phyloP scores from a whole-genome alignment of 2,113 vertebrate genomes.

The Epinephelus moara region DNA sequence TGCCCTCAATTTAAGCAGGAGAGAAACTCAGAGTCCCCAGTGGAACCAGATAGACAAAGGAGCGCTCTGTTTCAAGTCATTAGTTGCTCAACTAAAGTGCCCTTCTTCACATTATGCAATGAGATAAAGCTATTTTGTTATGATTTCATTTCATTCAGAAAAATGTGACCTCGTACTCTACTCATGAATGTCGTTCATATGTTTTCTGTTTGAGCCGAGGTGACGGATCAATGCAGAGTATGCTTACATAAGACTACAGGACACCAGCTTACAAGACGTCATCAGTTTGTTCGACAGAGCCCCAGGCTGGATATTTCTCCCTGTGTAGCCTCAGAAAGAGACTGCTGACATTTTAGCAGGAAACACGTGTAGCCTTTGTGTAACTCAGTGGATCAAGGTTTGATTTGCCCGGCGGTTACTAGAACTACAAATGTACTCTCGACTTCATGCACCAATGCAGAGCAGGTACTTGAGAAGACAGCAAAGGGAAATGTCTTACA shows the following conservation, averaged over 20 bases:
- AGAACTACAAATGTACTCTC: slow-evolving; percentile 1
- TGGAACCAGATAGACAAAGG: slow-evolving; percentile 18
- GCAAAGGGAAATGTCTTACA: neutral
- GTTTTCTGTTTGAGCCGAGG: neutral
- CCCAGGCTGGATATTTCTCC: neutral
- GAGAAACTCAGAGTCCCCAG: slow-evolving; percentile 11
- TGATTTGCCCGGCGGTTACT: slow-evolving; percentile 24
- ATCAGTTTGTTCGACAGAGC: neutral
- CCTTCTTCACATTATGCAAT: neutral
- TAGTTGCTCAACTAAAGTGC: neutral
- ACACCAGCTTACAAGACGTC: neutral
- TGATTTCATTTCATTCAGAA: neutral
- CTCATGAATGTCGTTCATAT: neutral
- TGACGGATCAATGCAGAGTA: neutral
- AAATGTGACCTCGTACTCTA: neutral
- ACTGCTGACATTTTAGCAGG: slow-evolving; percentile 63
- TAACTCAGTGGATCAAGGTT: slow-evolving; percentile 21
- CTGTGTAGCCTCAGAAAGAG: neutral
- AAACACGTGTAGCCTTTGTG: slow-evolving; percentile 43
- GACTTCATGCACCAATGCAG: neutral
- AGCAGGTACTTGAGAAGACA: neutral
- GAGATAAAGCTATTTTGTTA: neutral
- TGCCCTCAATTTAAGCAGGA: slow-evolving; percentile 20
- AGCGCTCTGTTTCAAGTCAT: neutral
- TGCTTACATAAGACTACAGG: slow-evolving; percentile 1